Conservation (phyloP, 2,797 vertebrate genomes). For the Enteromius radiatus region DNA sequence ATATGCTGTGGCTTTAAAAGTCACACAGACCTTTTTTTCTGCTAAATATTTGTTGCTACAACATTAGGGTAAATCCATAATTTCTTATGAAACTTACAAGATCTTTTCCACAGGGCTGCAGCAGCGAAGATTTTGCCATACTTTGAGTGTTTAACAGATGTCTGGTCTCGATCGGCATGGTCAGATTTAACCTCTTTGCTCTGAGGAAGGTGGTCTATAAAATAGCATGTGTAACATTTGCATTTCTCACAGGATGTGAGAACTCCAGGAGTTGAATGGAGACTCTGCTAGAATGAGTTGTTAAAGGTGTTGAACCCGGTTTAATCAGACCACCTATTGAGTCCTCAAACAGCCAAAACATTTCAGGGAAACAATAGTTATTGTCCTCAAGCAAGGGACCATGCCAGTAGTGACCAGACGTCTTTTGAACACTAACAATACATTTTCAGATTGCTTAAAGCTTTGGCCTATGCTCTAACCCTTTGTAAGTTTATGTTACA, state of each 20-base stretch:
- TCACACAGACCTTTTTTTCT: not conserved
- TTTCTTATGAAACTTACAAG: not conserved
- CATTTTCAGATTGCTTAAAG: not conserved
- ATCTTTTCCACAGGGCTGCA: not conserved
- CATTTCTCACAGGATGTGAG: conserved; percentile 57
- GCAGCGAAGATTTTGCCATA: not conserved
- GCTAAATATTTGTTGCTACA: not conserved
- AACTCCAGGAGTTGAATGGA: conserved; percentile 29
- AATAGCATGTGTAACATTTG: conserved; percentile 33
- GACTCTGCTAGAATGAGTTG: conserved; percentile 38
- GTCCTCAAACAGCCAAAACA: conserved; percentile 35
- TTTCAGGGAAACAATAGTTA: conserved; percentile 43
- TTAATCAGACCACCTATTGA: conserved; percentile 55
- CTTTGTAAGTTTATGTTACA: conserved; percentile 9
- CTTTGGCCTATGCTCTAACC: not conserved
- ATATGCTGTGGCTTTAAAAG: not conserved
- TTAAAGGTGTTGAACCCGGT: conserved; percentile 48
- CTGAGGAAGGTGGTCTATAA: conserved; percentile 10
- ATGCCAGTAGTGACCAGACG: not conserved
- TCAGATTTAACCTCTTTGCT: not conserved
- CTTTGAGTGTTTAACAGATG: too few relatives aligned
- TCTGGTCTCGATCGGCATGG: too few relatives aligned
- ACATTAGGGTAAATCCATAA: too few relatives aligned
- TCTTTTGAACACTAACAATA: not conserved
- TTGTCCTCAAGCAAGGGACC: conserved; percentile 5